Evolutionary conservation across 2,888 invertebrate genomes (phyloP), one percentile per base, ranked within the genome.

Genomic region (Campaea margaritaria): DNA sequence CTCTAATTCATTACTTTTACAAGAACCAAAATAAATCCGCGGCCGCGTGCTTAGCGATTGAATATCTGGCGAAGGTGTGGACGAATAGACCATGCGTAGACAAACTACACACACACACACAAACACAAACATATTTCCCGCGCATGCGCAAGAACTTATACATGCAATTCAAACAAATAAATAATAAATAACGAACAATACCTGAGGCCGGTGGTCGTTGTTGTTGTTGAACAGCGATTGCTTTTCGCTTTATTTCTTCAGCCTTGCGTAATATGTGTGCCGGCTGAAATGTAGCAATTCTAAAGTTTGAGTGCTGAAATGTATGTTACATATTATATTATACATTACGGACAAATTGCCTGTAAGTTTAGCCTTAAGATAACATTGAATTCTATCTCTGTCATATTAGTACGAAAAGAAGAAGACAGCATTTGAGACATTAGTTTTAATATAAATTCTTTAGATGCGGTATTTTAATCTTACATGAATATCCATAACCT

Each of bases 211-310:
- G 42, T 5, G 4, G 21, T 5, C 5, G 42, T 47, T 21, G 68
- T 46, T 65, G 70, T 44, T 70, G 76, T 48, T 73, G 73, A 16
- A 64, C 49, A 12, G 36, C 50, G n/a, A 14, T 28, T 11, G 65
- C 64, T 73, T 83, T 83, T 12, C 81, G 75, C 69, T 88, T 90
- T 1, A 85, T 65, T 70, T 85, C 87, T 67, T 87, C 87, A 9
- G 79, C 80, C 78, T 83, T 88, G 27, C 78, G 76, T 34, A 87
- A 39, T 44, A 86, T 82, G 46, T 65, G 74, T 27, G 75, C 74
- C n/a, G 78, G 72, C 85, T 84, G 74, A 46, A 70, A 49, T 14
- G 31, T n/a, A 41, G 4, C 27, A 31, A 42, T 5, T n/a, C n/a
- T n/a, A n/a, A n/a, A n/a, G n/a, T n/a, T n/a, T n/a, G n/a, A n/a